phyloP scores from a whole-genome alignment of 2,888 invertebrate species.

The Zaprionus obscuricornis region DNA sequence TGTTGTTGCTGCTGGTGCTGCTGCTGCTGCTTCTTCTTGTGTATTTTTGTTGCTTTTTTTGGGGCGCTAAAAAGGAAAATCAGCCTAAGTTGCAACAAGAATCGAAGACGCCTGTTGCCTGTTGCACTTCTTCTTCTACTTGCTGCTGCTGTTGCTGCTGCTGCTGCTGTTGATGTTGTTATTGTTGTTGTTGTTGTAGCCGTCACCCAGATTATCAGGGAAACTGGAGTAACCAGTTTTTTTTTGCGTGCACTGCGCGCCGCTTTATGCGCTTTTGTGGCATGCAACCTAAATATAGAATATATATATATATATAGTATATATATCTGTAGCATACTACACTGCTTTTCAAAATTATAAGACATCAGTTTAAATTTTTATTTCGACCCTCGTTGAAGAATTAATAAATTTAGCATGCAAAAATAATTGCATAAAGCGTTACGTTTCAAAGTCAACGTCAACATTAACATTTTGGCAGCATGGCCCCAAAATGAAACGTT shows the following conservation, averaged over 20 bases:
- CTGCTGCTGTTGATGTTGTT: constrained; percentile 26
- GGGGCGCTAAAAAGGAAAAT: constrained; percentile 72
- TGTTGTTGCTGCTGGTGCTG: neutral
- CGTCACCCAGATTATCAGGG: constrained; percentile 83
- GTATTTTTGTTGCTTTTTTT: constrained; percentile 37
- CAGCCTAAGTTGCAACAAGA: constrained; percentile 52
- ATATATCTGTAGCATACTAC: too few relatives aligned
- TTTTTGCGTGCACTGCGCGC: constrained; percentile 34
- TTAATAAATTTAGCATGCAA: constrained; percentile 7
- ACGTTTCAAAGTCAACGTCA: too few relatives aligned
- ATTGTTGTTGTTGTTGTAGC: constrained; percentile 50
- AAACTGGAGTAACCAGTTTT: constrained; percentile 83
- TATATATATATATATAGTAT: too few relatives aligned
- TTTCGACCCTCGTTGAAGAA: neutral
- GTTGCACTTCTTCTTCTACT: constrained; percentile 22
- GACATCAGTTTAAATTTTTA: constrained; percentile 21
- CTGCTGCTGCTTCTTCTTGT: constrained; percentile 9
- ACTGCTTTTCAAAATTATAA: constrained; percentile 27
- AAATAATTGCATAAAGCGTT: too few relatives aligned
- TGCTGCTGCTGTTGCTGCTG: constrained; percentile 18
- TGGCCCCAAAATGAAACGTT: too few relatives aligned
- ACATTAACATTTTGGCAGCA: too few relatives aligned
- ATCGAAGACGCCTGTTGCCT: constrained; percentile 43
- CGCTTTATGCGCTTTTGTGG: constrained; percentile 36
- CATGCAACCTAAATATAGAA: constrained; percentile 81